These are phyloP conservation scores for Cabera pusaria DNA, from an alignment of 2,888 invertebrate genomes.

Conservation along the genomic window DNA sequence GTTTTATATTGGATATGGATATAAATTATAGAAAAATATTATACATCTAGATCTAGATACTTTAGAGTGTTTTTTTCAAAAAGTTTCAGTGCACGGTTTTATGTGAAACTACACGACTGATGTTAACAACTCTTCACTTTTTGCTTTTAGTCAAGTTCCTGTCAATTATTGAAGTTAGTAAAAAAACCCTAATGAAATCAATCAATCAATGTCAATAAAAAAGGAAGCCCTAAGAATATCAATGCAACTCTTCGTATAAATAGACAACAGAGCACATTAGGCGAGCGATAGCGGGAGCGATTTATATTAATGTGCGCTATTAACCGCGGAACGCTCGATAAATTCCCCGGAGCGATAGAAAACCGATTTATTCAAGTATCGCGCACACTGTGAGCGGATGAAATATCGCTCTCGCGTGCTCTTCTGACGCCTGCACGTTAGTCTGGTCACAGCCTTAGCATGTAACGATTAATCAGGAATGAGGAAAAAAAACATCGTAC, in stretches of 20 bases:
- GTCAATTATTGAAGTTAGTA: too few species aligned
- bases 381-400: slow-evolving; percentile 28
- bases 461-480: slow-evolving; percentile 19
- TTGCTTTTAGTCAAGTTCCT: too few species aligned
- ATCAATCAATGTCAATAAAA: too few species aligned
- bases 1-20: too few species aligned
- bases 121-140: too few species aligned
- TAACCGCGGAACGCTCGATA: slow-evolving; percentile 56
- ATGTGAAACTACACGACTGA: too few species aligned
- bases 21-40: too few species aligned
- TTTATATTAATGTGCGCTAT: slow-evolving; percentile 68
- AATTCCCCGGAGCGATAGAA: slow-evolving; percentile 60
- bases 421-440: slow-evolving; percentile 17
- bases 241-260: slow-evolving; percentile 15
- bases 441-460: slow-evolving; percentile 18
- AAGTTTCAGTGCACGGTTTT: too few species aligned
- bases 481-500: slow-evolving; percentile 14
- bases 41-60: too few species aligned
- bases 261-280: slow-evolving; percentile 34
- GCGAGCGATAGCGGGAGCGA: slow-evolving; percentile 37
- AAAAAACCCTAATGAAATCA: too few species aligned
- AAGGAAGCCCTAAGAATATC: too few species aligned
- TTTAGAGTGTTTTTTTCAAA: too few species aligned
- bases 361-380: slow-evolving; percentile 61
- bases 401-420: slow-evolving; percentile 32